A percentile compares a stretch with the other conserved stretches of the same genome.
These are phyloP conservation scores for Patella vulgata DNA, from an alignment of 1,140 invertebrate species.

Conservation along the genomic window DNA sequence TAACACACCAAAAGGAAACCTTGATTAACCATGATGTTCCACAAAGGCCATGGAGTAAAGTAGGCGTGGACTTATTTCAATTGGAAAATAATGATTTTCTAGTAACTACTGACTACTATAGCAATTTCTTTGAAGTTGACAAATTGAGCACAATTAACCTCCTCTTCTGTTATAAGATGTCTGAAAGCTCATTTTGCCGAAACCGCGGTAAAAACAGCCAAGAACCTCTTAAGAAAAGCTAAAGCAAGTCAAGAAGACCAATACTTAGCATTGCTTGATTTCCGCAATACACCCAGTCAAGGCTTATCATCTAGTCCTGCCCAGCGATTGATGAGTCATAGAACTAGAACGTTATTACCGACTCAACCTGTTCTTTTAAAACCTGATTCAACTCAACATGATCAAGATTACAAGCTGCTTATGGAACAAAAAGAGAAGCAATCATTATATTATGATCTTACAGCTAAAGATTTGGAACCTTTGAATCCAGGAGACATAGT, in stretches of 20 bases:
- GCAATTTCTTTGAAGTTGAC: slow-evolving; percentile 34
- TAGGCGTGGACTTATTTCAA: slow-evolving; percentile 20
- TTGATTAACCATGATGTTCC: slow-evolving; percentile 8
- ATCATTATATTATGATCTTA: too few relatives aligned
- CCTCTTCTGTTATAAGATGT: slow-evolving; percentile 33
- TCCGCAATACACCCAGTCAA: slow-evolving; percentile 33
- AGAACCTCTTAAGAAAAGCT: slow-evolving; percentile 37
- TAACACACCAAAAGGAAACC: slow-evolving; percentile 9
- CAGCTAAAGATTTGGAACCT: slow-evolving; percentile 13
- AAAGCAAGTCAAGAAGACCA: slow-evolving; percentile 21
- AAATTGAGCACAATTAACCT: slow-evolving; percentile 41
- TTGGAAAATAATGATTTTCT: slow-evolving; percentile 26
- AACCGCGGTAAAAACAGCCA: slow-evolving; percentile 35
- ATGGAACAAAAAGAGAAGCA: too few relatives aligned
- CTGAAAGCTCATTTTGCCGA: slow-evolving; percentile 29
- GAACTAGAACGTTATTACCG: slow-evolving; percentile 22
- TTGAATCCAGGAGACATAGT: slow-evolving; percentile 17
- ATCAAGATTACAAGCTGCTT: too few relatives aligned
- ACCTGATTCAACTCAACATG: too few relatives aligned
- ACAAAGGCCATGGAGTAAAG: slow-evolving; percentile 10
- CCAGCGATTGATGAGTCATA: slow-evolving; percentile 28
- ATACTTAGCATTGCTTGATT: slow-evolving; percentile 32
- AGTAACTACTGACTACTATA: slow-evolving; percentile 32
- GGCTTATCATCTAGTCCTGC: slow-evolving; percentile 13
- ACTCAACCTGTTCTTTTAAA: too few relatives aligned